Percentiles rank a stretch among this genome's conserved stretches.
Conservation (phyloP, 2,113 vertebrate genomes). For the Arvicanthis niloticus region DNA sequence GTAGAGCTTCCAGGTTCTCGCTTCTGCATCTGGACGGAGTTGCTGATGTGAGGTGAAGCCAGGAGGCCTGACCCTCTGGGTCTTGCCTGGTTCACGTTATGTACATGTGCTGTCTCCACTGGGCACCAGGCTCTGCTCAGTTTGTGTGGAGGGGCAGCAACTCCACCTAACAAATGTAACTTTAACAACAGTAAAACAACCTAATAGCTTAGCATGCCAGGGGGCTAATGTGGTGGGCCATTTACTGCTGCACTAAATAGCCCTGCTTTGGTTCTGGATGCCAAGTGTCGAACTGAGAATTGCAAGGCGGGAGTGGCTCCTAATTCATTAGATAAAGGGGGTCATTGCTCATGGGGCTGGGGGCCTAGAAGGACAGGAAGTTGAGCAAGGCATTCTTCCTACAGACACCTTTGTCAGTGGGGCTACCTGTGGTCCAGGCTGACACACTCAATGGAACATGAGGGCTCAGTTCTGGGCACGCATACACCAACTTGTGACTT, state of each 20-base stretch:
- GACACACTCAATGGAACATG: not conserved
- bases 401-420: conserved; percentile 1
- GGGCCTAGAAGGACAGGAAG: conserved; percentile 62
- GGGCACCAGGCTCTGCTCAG: conserved; percentile 73
- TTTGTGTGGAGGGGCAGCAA: conserved; percentile 85
- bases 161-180: conserved; percentile 89
- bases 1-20: not conserved
- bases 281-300: conserved; percentile 91
- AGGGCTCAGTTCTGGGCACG: not conserved
- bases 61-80: not conserved
- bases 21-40: not conserved
- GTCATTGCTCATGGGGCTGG: conserved; percentile 88
- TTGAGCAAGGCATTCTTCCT: conserved; percentile 47
- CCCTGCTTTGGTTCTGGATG: conserved; percentile 88
- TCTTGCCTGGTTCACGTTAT: not conserved
- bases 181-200: conserved; percentile 90
- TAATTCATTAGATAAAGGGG: conserved; percentile 90
- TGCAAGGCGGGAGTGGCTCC: conserved; percentile 87
- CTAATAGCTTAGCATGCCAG: conserved; percentile 90
- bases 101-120: not conserved
- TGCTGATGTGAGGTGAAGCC: not conserved
- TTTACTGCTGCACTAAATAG: conserved; percentile 91
- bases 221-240: conserved; percentile 90
- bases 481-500: not conserved
- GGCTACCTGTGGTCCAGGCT: not conserved